Evolutionary conservation across 2,113 vertebrate species (phyloP).

Genomic region (Rhipidura dahli): DNA sequence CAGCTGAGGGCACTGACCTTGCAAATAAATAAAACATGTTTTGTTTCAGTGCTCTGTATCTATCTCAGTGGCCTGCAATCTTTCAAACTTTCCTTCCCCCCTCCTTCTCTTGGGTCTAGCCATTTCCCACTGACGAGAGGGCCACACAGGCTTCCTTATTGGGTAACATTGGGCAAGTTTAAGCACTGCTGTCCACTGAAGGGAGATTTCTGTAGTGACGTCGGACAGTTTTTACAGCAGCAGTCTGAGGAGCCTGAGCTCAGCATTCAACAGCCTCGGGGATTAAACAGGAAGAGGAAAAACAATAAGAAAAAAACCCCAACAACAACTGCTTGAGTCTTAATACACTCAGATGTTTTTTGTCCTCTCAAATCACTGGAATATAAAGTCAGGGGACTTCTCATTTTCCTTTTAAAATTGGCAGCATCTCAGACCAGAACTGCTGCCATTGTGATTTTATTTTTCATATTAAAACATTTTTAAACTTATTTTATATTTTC

Average conservation of each 20-base stretch:
- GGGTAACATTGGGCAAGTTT: neutral
- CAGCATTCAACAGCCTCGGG: neutral
- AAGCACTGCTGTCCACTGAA: neutral
- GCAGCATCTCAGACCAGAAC: neutral
- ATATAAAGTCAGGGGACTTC: neutral
- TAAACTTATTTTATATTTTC: neutral
- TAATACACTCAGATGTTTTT: neutral
- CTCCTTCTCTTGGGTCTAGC: neutral
- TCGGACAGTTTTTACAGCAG: neutral
- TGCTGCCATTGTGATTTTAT: neutral
- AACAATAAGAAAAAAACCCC: neutral
- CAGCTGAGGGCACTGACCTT: constrained; percentile 28
- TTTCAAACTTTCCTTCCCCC: neutral
- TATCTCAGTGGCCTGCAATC: neutral
- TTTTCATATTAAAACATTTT: neutral
- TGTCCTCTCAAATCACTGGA: neutral
- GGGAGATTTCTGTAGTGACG: neutral
- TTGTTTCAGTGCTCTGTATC: neutral
- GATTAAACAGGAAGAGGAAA: constrained; percentile 23
- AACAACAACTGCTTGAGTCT: neutral
- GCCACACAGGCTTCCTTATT: neutral
- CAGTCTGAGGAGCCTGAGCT: neutral
- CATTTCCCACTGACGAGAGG: neutral
- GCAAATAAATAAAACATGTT: constrained; percentile 48
- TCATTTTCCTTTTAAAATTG: neutral